phyloP scores from a whole-genome alignment of 2,888 invertebrate species.

The Lasioglossum marginatum region DNA sequence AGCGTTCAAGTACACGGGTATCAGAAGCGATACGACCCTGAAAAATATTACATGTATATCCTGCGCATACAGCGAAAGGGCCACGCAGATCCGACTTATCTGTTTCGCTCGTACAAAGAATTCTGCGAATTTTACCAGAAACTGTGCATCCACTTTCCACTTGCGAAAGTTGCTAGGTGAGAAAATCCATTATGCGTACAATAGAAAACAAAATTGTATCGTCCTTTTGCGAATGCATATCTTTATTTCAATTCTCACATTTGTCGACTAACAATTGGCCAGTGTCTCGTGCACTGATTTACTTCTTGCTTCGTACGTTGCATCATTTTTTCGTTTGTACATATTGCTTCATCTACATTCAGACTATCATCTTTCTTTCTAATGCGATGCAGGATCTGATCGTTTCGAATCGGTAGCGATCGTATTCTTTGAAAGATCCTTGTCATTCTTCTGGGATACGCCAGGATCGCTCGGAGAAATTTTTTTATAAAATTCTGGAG shows the following conservation, averaged over 20 bases:
- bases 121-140: conserved; percentile 98
- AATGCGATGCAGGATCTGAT: not conserved
- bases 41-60: conserved; percentile 98
- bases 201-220: not conserved
- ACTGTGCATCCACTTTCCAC: conserved; percentile 95
- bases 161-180: conserved; percentile 96
- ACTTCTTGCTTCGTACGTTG: not conserved
- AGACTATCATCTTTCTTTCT: not conserved
- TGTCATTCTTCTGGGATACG: conserved; percentile 6
- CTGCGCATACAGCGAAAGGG: conserved; percentile 93
- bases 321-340: not conserved
- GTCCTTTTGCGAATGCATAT: not conserved
- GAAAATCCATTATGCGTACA: not conserved
- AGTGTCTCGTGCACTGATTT: not conserved
- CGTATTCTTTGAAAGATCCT: not conserved
- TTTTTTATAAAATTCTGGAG: conserved; percentile 68
- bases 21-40: conserved; percentile 98
- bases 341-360: not conserved
- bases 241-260: not conserved
- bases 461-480: conserved; percentile 26
- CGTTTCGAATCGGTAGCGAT: not conserved
- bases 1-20: conserved; percentile 94
- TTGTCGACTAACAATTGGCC: not conserved
- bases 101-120: conserved; percentile 98
- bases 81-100: conserved; percentile 93